Percentiles rank a stretch among this genome's conserved stretches.
Evolutionary conservation across 2,888 invertebrate species (phyloP).

Genomic region (Eledone cirrhosa): DNA sequence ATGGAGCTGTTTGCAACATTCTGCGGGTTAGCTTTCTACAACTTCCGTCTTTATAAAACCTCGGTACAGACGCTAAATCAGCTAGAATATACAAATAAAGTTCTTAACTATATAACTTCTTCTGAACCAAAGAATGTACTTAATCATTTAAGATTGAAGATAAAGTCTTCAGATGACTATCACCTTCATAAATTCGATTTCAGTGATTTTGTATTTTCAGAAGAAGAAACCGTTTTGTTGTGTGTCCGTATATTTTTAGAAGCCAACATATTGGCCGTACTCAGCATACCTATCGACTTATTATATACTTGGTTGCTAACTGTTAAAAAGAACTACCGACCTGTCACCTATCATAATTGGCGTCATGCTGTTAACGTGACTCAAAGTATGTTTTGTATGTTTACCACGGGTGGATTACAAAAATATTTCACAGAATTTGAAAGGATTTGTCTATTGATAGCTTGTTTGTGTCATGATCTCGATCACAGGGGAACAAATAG

Average conservation of each 20-base stretch:
- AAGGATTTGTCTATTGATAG: constrained; percentile 86
- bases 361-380: constrained; percentile 93
- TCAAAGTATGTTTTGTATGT: constrained; percentile 95
- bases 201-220: constrained; percentile 83
- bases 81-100: constrained; percentile 92
- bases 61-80: constrained; percentile 95
- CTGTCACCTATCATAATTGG: constrained; percentile 97
- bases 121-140: constrained; percentile 85
- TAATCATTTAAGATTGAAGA: constrained; percentile 71
- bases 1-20: constrained; percentile 95
- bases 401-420: constrained; percentile 88
- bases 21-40: constrained; percentile 94
- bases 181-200: constrained; percentile 79
- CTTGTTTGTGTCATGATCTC: constrained; percentile 90
- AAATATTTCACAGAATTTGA: constrained; percentile 91
- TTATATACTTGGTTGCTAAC: constrained; percentile 93
- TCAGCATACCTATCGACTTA: constrained; percentile 72
- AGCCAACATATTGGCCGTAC: neutral
- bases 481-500: constrained; percentile 95
- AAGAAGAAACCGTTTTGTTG: constrained; percentile 85
- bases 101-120: constrained; percentile 92
- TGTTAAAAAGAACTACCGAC: constrained; percentile 97
- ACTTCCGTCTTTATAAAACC: constrained; percentile 95
- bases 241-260: neutral
- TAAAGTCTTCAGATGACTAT: constrained; percentile 82